These are phyloP conservation scores for Pseudorectes ferrugineus DNA, from an alignment of 2,113 vertebrate genomes.

Conservation along the genomic window DNA sequence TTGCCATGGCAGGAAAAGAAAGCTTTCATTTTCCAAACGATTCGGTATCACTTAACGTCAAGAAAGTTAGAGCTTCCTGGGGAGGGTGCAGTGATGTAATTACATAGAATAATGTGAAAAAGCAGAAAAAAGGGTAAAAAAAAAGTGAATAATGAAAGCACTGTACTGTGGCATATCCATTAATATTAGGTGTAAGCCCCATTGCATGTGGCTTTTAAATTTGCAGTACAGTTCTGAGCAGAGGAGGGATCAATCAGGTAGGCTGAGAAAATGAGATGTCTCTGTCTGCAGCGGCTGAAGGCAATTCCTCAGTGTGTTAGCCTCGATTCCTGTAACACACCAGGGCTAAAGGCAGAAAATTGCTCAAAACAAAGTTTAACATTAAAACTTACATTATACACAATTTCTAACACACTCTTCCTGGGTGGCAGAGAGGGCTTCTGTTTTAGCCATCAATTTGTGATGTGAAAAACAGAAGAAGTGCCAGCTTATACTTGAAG, in stretches of 20 bases:
- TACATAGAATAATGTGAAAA: background rate
- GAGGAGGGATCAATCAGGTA: background rate
- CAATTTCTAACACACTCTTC: background rate
- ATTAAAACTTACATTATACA: background rate
- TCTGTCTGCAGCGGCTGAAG: background rate
- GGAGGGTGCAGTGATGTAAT: background rate
- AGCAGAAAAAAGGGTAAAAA: background rate
- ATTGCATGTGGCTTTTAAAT: background rate
- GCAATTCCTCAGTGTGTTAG: background rate
- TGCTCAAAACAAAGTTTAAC: background rate
- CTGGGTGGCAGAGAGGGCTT: background rate
- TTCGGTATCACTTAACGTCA: background rate
- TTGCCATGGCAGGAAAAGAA: background rate
- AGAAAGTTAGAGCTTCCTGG: background rate
- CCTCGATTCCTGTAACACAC: background rate
- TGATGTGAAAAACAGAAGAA: background rate
- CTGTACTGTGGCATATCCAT: background rate
- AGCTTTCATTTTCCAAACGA: background rate
- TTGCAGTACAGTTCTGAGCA: background rate
- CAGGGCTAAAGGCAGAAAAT: background rate
- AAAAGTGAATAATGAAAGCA: background rate
- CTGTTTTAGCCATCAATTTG: background rate
- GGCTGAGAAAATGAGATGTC: background rate
- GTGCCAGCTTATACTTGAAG: background rate
- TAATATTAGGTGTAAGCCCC: background rate